phyloP scores from a whole-genome alignment of 2,888 invertebrate genomes.

The Drosophila setosimentum region DNA sequence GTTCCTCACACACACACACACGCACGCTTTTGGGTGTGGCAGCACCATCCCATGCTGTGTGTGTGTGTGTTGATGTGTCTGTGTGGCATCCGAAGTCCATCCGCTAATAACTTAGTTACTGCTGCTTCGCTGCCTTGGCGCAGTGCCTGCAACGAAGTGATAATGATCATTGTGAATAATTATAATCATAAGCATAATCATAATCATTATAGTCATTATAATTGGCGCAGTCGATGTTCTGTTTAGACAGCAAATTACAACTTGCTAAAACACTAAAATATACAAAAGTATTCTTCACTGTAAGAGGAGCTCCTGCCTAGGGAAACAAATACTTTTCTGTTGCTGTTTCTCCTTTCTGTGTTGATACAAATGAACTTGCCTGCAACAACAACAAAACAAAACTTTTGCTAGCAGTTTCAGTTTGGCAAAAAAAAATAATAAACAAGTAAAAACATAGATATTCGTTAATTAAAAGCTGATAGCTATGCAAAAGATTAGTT shows the following conservation, averaged over 20 bases:
- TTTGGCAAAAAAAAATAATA: neutral
- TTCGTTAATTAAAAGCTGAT: constrained; percentile 23
- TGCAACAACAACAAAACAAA: constrained; percentile 22
- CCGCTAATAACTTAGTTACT: constrained; percentile 75
- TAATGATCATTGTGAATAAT: constrained; percentile 35
- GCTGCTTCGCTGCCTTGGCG: constrained; percentile 48
- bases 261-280: constrained; percentile 42
- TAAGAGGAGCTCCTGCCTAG: constrained; percentile 55
- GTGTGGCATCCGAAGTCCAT: constrained; percentile 43
- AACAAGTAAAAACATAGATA: constrained; percentile 5
- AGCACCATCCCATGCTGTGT: neutral
- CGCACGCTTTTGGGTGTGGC: constrained; percentile 28
- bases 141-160: constrained; percentile 43
- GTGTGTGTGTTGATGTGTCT: constrained; percentile 18
- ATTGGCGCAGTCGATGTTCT: constrained; percentile 50
- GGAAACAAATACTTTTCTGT: constrained; percentile 36
- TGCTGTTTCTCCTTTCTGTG: constrained; percentile 11
- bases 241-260: constrained; percentile 65
- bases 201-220: constrained; percentile 52
- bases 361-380: constrained; percentile 53
- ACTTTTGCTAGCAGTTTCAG: neutral
- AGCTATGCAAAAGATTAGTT: neutral
- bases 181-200: constrained; percentile 26
- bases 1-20: constrained; percentile 14
- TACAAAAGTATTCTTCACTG: constrained; percentile 48